Percentiles rank a stretch among this genome's conserved stretches.
These are phyloP conservation scores for Pandemis corylana DNA, from an alignment of 2,888 invertebrate species.

Conservation along the genomic window DNA sequence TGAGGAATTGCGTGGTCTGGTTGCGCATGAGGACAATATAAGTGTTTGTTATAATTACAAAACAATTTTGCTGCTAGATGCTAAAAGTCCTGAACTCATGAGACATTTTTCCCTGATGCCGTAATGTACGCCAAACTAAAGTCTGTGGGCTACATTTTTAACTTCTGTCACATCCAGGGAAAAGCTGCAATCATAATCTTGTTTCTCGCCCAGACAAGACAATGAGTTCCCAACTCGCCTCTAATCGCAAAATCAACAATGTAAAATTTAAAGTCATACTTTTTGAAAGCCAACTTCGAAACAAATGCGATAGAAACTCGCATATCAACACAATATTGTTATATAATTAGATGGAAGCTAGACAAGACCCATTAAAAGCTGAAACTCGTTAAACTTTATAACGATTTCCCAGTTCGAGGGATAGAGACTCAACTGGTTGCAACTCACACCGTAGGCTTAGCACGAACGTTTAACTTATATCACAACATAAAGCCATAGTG, in stretches of 20 bases:
- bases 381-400: conserved; percentile 63
- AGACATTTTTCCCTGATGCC: too few relatives aligned
- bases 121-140: too few relatives aligned
- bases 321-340: conserved; percentile 22
- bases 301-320: background rate
- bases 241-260: background rate
- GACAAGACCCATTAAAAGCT: conserved; percentile 49
- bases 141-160: too few relatives aligned
- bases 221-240: background rate
- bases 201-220: background rate
- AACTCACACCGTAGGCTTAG: conserved; percentile 33
- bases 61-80: too few relatives aligned
- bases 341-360: conserved; percentile 41
- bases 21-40: background rate
- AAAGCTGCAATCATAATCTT: too few relatives aligned
- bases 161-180: too few relatives aligned
- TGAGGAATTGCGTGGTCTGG: background rate
- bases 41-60: background rate
- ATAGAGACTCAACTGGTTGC: conserved; percentile 50
- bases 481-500: too few relatives aligned
- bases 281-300: background rate
- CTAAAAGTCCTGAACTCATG: too few relatives aligned
- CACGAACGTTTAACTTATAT: background rate
- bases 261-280: background rate
- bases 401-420: conserved; percentile 55